phyloP scores from a whole-genome alignment of 2,888 invertebrate species.

The Macrophya annulata region DNA sequence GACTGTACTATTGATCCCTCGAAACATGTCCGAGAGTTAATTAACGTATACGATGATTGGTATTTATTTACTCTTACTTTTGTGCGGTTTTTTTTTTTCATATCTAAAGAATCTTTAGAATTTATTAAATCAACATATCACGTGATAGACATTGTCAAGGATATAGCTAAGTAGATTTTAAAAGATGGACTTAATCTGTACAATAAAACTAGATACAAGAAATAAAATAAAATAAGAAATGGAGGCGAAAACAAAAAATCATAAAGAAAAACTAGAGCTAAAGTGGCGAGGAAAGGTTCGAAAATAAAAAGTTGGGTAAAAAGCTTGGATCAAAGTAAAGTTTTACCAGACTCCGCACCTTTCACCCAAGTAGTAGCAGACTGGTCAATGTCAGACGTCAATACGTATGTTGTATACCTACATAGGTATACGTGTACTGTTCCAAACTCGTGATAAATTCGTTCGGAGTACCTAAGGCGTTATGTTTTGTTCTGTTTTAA shows the following conservation, averaged over 20 bases:
- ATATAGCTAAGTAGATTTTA: constrained; percentile 15
- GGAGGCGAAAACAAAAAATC: not conserved
- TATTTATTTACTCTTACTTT: not conserved
- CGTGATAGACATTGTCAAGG: constrained; percentile 17
- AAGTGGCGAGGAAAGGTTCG: constrained; percentile 17
- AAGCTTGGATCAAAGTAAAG: constrained; percentile 25
- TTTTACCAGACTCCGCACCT: constrained; percentile 28
- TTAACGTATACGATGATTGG: constrained; percentile 17
- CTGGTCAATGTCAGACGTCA: constrained; percentile 55
- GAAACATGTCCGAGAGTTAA: constrained; percentile 2
- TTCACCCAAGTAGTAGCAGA: constrained; percentile 45
- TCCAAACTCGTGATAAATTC: constrained; percentile 28
- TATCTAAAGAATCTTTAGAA: not conserved
- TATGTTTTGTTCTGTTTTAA: constrained; percentile 12
- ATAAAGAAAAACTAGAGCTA: not conserved
- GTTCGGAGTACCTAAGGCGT: constrained; percentile 3
- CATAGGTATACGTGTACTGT: not conserved
- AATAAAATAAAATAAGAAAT: not conserved
- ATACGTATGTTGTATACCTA: not conserved
- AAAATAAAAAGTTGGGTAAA: not conserved
- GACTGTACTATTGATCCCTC: not conserved
- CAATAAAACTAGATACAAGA: not conserved
- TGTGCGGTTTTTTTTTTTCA: not conserved
- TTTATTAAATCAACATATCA: not conserved
- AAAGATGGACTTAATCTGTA: not conserved